A percentile compares a stretch with the other conserved stretches of the same genome.
phyloP scores from a whole-genome alignment of 2,113 vertebrate genomes.

The Alexandromys fortis region DNA sequence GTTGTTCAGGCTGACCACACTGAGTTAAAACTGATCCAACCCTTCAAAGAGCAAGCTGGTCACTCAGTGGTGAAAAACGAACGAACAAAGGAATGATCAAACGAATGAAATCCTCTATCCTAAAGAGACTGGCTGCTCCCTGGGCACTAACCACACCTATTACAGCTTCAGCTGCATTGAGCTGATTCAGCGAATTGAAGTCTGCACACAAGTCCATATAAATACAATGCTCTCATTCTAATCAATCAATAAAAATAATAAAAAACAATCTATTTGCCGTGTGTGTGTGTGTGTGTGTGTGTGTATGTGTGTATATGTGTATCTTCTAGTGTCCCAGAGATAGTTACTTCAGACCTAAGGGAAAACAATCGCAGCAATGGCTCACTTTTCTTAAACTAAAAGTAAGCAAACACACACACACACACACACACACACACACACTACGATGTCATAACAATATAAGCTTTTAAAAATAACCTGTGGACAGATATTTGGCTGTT shows the following conservation, averaged over 20 bases:
- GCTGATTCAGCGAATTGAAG: background rate
- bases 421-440: background rate
- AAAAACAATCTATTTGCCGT: background rate
- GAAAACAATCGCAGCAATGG: background rate
- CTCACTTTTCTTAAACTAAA: background rate
- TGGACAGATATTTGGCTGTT: background rate
- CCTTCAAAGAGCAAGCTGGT: constrained; percentile 21
- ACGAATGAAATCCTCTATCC: background rate
- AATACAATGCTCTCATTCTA: background rate
- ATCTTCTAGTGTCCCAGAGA: background rate
- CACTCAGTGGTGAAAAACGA: background rate
- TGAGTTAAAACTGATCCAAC: background rate
- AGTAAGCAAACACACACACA: background rate
- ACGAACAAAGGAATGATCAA: background rate
- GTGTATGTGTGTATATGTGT: too few relatives aligned
- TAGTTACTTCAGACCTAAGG: background rate
- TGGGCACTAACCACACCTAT: background rate
- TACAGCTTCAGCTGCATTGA: background rate
- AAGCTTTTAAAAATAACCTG: background rate
- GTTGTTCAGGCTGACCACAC: background rate
- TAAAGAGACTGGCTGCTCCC: background rate
- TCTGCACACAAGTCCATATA: background rate
- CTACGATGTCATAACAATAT: background rate
- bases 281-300: too few relatives aligned
- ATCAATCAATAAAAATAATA: background rate